These are phyloP conservation scores for Microctonus brassicae DNA, from an alignment of 2,888 invertebrate genomes.

Conservation along the genomic window DNA sequence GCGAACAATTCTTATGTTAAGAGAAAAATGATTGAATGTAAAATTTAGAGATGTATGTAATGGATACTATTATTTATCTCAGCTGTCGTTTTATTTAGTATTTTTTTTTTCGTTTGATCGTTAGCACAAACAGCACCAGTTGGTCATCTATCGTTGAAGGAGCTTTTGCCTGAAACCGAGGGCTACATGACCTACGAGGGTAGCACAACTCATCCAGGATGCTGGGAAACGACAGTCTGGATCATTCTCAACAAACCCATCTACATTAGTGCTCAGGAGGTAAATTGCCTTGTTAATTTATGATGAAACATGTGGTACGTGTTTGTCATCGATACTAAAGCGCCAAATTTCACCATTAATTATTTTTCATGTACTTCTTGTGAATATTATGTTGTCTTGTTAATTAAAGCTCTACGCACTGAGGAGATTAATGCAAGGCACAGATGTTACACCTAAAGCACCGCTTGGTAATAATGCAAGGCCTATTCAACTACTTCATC, in stretches of 20 bases:
- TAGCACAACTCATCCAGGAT: slow-evolving; percentile 96
- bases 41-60: background rate
- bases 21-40: background rate
- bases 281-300: slow-evolving; percentile 63
- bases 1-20: background rate
- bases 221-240: slow-evolving; percentile 99
- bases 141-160: slow-evolving; percentile 86
- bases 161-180: slow-evolving; percentile 90
- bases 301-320: background rate
- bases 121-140: slow-evolving; percentile 87
- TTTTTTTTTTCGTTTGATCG: slow-evolving; percentile 38
- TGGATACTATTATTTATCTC: background rate
- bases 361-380: background rate
- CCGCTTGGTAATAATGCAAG: slow-evolving; percentile 95
- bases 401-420: slow-evolving; percentile 80
- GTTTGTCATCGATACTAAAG: background rate
- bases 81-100: background rate
- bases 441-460: slow-evolving; percentile 87
- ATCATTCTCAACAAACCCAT: slow-evolving; percentile 97
- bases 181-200: slow-evolving; percentile 99
- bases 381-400: background rate
- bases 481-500: slow-evolving; percentile 92
- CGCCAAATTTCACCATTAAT: background rate
- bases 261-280: slow-evolving; percentile 96
- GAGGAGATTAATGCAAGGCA: slow-evolving; percentile 90